phyloP scores from a whole-genome alignment of 1,140 invertebrate genomes.

The Drosophila sproati region DNA sequence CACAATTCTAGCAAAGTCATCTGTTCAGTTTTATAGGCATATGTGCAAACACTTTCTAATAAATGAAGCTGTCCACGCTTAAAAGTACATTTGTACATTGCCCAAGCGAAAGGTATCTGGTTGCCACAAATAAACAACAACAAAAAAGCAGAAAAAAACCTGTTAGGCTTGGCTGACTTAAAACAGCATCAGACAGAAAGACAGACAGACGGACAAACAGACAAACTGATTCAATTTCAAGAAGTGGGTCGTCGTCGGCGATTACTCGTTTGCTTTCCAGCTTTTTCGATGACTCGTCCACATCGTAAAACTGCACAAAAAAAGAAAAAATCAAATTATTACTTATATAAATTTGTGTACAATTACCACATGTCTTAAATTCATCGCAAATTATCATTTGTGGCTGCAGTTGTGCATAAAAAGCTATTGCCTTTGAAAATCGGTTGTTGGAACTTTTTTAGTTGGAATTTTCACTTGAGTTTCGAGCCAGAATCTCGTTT shows the following conservation, averaged over 20 bases:
- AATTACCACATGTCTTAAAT: background rate
- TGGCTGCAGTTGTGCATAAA: background rate
- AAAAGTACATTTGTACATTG: slow-evolving; percentile 10
- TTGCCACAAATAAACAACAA: background rate
- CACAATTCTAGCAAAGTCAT: background rate
- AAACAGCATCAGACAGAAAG: slow-evolving; percentile 15
- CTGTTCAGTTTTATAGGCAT: background rate
- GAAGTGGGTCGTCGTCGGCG: slow-evolving; percentile 31
- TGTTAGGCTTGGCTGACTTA: slow-evolving; percentile 11
- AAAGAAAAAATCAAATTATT: background rate
- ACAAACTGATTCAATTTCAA: slow-evolving; percentile 33
- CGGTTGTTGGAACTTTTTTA: no score
- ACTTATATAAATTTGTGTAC: slow-evolving; percentile 3
- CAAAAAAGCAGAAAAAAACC: slow-evolving; percentile 17
- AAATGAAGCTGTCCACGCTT: slow-evolving; percentile 15
- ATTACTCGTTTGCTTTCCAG: slow-evolving; percentile 13
- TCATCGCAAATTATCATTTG: background rate
- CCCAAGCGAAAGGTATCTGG: slow-evolving; percentile 37
- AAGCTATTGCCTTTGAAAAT: no score
- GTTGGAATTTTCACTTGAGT: no score
- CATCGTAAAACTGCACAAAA: slow-evolving; percentile 16
- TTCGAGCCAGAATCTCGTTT: no score
- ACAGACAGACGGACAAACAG: slow-evolving; percentile 9
- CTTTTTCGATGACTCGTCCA: slow-evolving; percentile 7
- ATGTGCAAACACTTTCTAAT: slow-evolving; percentile 18